Base-by-base conservation (phyloP, 2,797 vertebrate genomes). In the Cyclura pinguis region DNA sequence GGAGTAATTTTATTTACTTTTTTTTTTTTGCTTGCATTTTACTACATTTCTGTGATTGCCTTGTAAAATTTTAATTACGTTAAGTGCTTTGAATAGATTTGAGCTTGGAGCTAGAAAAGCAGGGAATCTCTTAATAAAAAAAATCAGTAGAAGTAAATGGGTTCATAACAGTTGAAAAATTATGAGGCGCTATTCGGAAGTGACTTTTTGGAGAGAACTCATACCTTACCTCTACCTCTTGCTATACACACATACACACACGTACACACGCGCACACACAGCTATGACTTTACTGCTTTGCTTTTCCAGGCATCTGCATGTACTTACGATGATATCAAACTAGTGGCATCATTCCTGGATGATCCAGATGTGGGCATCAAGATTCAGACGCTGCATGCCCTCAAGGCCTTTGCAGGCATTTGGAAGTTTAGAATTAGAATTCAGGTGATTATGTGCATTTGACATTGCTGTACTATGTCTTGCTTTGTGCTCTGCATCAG, bases 391-490 rank as follows among this genome's bases (percentile, higher is more conserved):
- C 89, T 96, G 91, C 96, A 95, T 22, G 55, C 96, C 5, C 95
- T 96, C 38, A 96, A 96, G 87, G 96, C 96, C 86, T 96, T 96
- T 84, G 93, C 95, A 55, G 94, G 96, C 86, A 95, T 96, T 92
- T 92, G 93, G 88, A 96, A 96, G 91, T 96, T 96, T 89, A 95
- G 93, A 90, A 93, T 95, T 55, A 96, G 91, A 87, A 95, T 96
- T 85, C 96, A 96, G 96, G 96, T 96, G 89, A 93, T 89, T 52
- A 18, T 16, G 80, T 72, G 14, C 38, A 64, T 13, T 67, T 35
- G 50, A 22, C 9, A 10, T 73, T 73, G 24, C 29, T 42, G 6
- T 38, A 59, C 50, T 52, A 4, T 72, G 14, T 29, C 67, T 57
- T 2, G 27, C 14, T 10, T 69, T 24, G 72, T 73, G 52, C n/a